A percentile compares a stretch with the other conserved stretches of the same genome.
Conservation (phyloP, 2,888 invertebrate species). For the Polyploca ridens region DNA sequence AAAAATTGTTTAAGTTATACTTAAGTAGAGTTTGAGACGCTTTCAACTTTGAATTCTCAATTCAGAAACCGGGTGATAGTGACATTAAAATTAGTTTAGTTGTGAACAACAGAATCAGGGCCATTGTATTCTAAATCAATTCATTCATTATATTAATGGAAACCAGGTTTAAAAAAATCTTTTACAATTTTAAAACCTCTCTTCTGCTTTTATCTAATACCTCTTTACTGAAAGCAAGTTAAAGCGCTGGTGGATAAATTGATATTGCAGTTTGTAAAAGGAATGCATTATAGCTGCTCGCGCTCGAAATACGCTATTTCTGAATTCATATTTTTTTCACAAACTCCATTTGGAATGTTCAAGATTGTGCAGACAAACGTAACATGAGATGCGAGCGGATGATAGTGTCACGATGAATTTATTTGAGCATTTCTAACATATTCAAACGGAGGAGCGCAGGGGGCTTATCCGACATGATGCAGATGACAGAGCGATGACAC, state of each 20-base stretch:
- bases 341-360: not conserved
- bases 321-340: not conserved
- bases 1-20: too few relatives aligned
- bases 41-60: too few relatives aligned
- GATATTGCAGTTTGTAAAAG: not conserved
- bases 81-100: too few relatives aligned
- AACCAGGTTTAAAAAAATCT: too few relatives aligned
- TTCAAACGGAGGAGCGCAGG: conserved; percentile 6
- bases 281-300: too few relatives aligned
- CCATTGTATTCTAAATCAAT: too few relatives aligned
- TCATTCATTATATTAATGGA: too few relatives aligned
- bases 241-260: not conserved
- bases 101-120: too few relatives aligned
- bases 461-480: conserved; percentile 6
- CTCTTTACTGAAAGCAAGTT: not conserved
- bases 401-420: conserved; percentile 9
- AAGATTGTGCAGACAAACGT: not conserved
- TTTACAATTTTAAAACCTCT: too few relatives aligned
- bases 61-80: too few relatives aligned
- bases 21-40: too few relatives aligned
- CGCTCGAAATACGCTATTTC: not conserved
- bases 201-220: too few relatives aligned
- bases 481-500: conserved; percentile 1
- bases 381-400: not conserved
- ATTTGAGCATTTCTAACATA: conserved; percentile 3